These are phyloP conservation scores for Sebastes taczanowskii DNA, from an alignment of 2,797 vertebrate species.

Conservation along the genomic window DNA sequence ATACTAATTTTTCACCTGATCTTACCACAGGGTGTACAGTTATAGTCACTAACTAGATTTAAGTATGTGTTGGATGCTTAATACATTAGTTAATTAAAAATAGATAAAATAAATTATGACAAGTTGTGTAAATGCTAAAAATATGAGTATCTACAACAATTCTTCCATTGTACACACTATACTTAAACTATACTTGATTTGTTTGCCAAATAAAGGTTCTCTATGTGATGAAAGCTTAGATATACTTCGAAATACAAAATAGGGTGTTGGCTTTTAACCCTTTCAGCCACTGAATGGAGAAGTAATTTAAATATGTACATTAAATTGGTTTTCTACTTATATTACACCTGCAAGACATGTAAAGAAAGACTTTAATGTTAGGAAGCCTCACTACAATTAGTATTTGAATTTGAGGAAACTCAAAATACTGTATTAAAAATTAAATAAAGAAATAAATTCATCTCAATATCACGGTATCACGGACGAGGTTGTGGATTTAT, in stretches of 20 bases:
- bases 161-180: not conserved
- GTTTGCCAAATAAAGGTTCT: slow-evolving; percentile 29
- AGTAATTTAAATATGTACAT: slow-evolving; percentile 57
- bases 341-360: slow-evolving; percentile 32
- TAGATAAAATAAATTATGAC: slow-evolving; percentile 32
- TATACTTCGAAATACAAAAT: slow-evolving; percentile 83
- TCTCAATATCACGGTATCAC: slow-evolving; percentile 11
- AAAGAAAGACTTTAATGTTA: slow-evolving; percentile 28
- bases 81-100: slow-evolving; percentile 38
- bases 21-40: not conserved
- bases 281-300: slow-evolving; percentile 72
- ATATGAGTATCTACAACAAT: not conserved
- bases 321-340: slow-evolving; percentile 37
- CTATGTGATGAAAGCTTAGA: slow-evolving; percentile 57
- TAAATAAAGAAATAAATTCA: slow-evolving; percentile 48
- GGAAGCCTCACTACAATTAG: slow-evolving; percentile 23
- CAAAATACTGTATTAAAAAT: slow-evolving; percentile 27
- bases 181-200: slow-evolving; percentile 15
- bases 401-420: slow-evolving; percentile 26
- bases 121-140: slow-evolving; percentile 37
- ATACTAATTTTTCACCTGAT: not conserved
- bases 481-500: slow-evolving; percentile 18
- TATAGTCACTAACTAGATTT: slow-evolving; percentile 20
- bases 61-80: slow-evolving; percentile 4
- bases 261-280: slow-evolving; percentile 92